phyloP scores from a whole-genome alignment of 2,888 invertebrate species.

The Nemapogon koenigi region DNA sequence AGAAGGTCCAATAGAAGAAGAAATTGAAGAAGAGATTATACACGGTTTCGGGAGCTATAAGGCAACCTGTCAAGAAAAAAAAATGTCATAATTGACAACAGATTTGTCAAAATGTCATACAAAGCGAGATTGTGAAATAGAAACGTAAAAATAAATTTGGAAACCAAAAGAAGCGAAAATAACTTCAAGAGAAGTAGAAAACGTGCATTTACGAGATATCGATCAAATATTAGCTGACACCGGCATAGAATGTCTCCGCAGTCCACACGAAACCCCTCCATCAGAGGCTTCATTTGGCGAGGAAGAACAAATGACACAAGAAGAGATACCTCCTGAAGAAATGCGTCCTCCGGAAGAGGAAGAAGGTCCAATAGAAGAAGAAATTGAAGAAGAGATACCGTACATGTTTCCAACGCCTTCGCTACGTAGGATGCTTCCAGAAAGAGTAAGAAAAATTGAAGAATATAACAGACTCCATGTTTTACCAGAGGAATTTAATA shows the following conservation, averaged over 20 bases:
- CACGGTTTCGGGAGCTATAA: too few relatives aligned
- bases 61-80: background rate
- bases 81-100: too few relatives aligned
- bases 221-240: constrained; percentile 29
- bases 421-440: constrained; percentile 33
- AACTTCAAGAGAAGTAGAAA: constrained; percentile 34
- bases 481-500: constrained; percentile 36
- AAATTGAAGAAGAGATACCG: constrained; percentile 23
- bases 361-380: constrained; percentile 17
- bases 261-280: constrained; percentile 17
- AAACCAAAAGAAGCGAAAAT: constrained; percentile 22
- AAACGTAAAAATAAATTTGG: background rate
- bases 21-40: constrained; percentile 8
- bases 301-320: too few relatives aligned
- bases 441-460: constrained; percentile 30
- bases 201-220: constrained; percentile 26
- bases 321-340: background rate
- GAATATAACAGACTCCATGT: constrained; percentile 39
- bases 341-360: constrained; percentile 20
- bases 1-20: constrained; percentile 19
- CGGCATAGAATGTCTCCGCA: constrained; percentile 33
- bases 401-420: constrained; percentile 42
- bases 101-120: too few relatives aligned
- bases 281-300: constrained; percentile 13
- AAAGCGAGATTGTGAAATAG: too few relatives aligned